phyloP scores from a whole-genome alignment of 2,797 vertebrate genomes.

The Perdix hodgsoniae region DNA sequence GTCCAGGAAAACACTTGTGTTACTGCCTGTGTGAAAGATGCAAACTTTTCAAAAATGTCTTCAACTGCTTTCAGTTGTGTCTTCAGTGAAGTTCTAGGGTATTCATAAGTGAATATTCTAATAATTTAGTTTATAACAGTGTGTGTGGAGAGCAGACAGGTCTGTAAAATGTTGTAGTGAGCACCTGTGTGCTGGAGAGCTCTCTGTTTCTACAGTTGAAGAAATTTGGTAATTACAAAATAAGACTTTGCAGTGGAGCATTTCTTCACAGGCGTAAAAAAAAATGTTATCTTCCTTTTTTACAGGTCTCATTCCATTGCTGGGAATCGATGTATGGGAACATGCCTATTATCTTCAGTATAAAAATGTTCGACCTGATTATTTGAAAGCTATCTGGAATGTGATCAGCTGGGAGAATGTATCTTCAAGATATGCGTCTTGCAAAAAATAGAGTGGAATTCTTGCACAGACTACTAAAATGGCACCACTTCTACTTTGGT shows the following conservation, averaged over 20 bases:
- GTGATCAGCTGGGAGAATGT: slow-evolving; percentile 97
- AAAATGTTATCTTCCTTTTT: not conserved
- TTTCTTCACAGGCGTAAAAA: not conserved
- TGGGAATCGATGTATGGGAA: slow-evolving; percentile 99
- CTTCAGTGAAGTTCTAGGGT: not conserved
- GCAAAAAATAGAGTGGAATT: slow-evolving; percentile 82
- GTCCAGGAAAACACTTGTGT: not conserved
- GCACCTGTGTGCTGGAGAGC: not conserved
- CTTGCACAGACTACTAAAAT: not conserved
- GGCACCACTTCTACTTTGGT: slow-evolving; percentile 28
- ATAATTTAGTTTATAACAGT: not conserved
- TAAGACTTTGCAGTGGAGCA: not conserved
- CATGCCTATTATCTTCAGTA: slow-evolving; percentile 99
- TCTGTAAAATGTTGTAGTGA: not conserved
- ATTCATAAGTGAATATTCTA: not conserved
- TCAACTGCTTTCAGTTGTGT: not conserved
- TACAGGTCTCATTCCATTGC: slow-evolving; percentile 91
- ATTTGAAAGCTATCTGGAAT: slow-evolving; percentile 98
- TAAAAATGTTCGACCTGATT: slow-evolving; percentile 97
- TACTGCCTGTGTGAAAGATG: not conserved
- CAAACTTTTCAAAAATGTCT: not conserved
- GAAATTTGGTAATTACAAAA: not conserved
- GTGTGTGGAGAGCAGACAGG: not conserved
- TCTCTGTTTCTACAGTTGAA: not conserved
- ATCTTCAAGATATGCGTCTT: slow-evolving; percentile 85